Evolutionary conservation across 1,140 invertebrate species (phyloP).

Genomic region (Halyomorpha halys): DNA sequence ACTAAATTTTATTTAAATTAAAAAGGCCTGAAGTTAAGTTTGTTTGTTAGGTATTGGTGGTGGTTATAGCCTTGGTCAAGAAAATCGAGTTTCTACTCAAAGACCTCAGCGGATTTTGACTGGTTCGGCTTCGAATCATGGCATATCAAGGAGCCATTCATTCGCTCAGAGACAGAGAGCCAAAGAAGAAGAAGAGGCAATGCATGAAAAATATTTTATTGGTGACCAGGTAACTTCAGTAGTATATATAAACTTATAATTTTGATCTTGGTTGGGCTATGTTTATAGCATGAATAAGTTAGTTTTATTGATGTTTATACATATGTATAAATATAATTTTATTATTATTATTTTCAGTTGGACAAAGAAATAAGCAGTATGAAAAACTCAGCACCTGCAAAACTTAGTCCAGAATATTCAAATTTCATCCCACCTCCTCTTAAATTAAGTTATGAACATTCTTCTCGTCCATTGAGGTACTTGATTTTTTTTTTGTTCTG

Average conservation of each 20-base stretch:
- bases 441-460: constrained; percentile 19
- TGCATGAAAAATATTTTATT: constrained; percentile 67
- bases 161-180: constrained; percentile 31
- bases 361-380: constrained; percentile 25
- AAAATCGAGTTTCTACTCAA: constrained; percentile 31
- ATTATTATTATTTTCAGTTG: constrained; percentile 14
- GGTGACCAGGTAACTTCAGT: constrained; percentile 29
- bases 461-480: constrained; percentile 3
- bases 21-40: no score
- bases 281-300: no score
- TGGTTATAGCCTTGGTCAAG: constrained; percentile 33
- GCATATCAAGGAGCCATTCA: constrained; percentile 31
- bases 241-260: no score
- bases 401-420: constrained; percentile 33
- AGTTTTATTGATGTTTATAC: no score
- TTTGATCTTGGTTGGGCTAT: no score
- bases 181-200: constrained; percentile 53
- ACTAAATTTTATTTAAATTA: no score
- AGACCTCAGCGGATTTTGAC: constrained; percentile 27
- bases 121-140: constrained; percentile 29
- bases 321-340: no score
- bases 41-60: constrained; percentile 33
- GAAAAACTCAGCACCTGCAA: constrained; percentile 21
- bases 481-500: no score
- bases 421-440: constrained; percentile 31